Conservation (phyloP, 2,113 vertebrate genomes). For the Pipra filicauda region DNA sequence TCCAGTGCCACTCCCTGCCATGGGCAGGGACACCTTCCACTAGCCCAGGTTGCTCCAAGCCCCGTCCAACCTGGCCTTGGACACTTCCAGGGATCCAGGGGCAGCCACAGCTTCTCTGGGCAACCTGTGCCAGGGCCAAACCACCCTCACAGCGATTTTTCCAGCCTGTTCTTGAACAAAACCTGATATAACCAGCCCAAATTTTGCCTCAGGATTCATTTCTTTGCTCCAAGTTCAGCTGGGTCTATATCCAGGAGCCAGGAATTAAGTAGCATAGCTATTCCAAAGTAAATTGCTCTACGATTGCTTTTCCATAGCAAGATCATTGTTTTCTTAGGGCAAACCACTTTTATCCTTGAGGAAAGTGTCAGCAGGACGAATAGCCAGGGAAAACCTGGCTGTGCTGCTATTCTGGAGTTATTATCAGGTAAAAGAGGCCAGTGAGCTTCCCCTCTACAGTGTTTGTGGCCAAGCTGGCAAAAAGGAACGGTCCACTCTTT, state of each 20-base stretch:
- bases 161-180: background rate
- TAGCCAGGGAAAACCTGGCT: background rate
- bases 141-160: background rate
- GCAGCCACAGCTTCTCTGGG: background rate
- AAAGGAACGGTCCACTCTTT: background rate
- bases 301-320: constrained; percentile 12
- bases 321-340: background rate
- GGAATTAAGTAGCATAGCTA: background rate
- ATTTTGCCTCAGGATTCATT: background rate
- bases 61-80: fast-evolving
- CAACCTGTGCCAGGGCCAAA: background rate
- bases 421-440: background rate
- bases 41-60: background rate
- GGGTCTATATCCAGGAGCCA: background rate
- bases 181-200: background rate
- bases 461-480: background rate
- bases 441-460: background rate
- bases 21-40: background rate
- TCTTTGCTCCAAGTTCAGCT: background rate
- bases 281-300: constrained; percentile 11
- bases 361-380: background rate
- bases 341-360: background rate
- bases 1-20: fast-evolving
- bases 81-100: background rate
- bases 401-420: background rate